Evolutionary conservation across 2,888 invertebrate species (phyloP).

Genomic region (Cartodere bifasciata): DNA sequence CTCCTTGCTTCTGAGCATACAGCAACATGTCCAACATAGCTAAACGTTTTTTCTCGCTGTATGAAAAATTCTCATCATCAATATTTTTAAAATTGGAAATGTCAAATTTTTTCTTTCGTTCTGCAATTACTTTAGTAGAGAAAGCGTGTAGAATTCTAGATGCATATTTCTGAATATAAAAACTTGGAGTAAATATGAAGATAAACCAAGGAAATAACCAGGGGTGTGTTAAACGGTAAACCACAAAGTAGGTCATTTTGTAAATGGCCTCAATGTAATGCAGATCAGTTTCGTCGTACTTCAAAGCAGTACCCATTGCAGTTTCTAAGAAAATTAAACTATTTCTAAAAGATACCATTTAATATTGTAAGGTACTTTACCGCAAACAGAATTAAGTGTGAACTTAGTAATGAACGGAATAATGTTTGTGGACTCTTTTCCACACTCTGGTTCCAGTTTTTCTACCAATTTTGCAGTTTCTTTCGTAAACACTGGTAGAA

Average conservation of each 20-base stretch:
- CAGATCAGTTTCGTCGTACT: too few species aligned
- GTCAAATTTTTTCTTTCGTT: conserved; percentile 4
- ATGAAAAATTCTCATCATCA: too few species aligned
- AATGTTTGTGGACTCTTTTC: conserved; percentile 8
- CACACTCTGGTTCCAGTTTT: conserved; percentile 7
- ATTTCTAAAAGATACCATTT: too few species aligned
- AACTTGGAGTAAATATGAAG: too few species aligned
- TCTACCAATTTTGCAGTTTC: conserved; percentile 18
- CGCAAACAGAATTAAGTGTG: conserved; percentile 6
- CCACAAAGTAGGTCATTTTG: too few species aligned
- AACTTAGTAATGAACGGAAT: conserved; percentile 10
- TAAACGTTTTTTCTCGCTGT: conserved; percentile 10
- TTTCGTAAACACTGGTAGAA: conserved; percentile 18
- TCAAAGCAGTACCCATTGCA: not conserved
- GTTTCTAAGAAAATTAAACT: not conserved
- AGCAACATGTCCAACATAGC: conserved; percentile 23
- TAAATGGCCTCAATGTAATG: too few species aligned
- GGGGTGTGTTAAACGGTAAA: too few species aligned
- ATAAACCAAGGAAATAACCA: too few species aligned
- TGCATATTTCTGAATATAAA: too few species aligned
- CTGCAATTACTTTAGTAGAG: conserved; percentile 11
- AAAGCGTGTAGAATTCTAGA: conserved; percentile 13
- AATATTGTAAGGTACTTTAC: too few species aligned
- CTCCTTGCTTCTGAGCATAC: conserved; percentile 17
- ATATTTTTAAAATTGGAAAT: too few species aligned